A percentile compares a stretch with the other conserved stretches of the same genome.
phyloP scores from a whole-genome alignment of 2,797 vertebrate genomes.

The Megalops cyprinoides region DNA sequence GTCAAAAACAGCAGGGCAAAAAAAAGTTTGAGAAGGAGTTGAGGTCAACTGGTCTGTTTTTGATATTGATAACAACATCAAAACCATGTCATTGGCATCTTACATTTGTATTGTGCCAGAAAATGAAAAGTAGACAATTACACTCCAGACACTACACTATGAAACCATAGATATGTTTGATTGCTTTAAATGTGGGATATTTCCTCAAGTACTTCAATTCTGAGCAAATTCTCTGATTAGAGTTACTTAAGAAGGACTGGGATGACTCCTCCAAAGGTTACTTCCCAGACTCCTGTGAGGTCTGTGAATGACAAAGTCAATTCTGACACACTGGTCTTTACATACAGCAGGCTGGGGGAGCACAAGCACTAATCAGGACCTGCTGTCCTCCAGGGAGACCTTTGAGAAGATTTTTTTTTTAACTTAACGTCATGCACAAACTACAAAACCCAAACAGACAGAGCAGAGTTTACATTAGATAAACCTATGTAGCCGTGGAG shows the following conservation, averaged over 20 bases:
- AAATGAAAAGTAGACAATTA: conserved; percentile 72
- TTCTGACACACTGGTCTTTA: conserved; percentile 81
- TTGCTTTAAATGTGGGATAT: conserved; percentile 84
- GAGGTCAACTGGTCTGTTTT: neutral
- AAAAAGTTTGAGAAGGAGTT: neutral
- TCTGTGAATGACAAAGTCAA: conserved; percentile 84
- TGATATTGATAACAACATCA: conserved; percentile 19
- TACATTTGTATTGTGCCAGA: conserved; percentile 75
- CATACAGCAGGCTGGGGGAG: conserved; percentile 78
- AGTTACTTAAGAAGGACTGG: conserved; percentile 71
- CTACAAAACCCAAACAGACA: conserved; percentile 69
- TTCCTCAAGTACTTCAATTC: conserved; percentile 83
- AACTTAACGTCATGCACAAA: conserved; percentile 74
- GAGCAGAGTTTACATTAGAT: conserved; percentile 68
- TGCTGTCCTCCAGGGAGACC: conserved; percentile 73
- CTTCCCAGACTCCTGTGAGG: conserved; percentile 83
- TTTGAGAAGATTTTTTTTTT: conserved; percentile 74
- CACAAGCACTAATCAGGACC: conserved; percentile 81
- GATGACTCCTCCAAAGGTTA: conserved; percentile 79
- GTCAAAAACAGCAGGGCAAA: neutral
- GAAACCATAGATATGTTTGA: conserved; percentile 74
- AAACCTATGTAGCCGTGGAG: conserved; percentile 60
- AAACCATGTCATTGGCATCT: conserved; percentile 70
- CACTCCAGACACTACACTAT: conserved; percentile 72
- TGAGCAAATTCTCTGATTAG: conserved; percentile 83